These are phyloP conservation scores for Drosophila kanapiae DNA, from an alignment of 1,140 invertebrate genomes.

Conservation along the genomic window DNA sequence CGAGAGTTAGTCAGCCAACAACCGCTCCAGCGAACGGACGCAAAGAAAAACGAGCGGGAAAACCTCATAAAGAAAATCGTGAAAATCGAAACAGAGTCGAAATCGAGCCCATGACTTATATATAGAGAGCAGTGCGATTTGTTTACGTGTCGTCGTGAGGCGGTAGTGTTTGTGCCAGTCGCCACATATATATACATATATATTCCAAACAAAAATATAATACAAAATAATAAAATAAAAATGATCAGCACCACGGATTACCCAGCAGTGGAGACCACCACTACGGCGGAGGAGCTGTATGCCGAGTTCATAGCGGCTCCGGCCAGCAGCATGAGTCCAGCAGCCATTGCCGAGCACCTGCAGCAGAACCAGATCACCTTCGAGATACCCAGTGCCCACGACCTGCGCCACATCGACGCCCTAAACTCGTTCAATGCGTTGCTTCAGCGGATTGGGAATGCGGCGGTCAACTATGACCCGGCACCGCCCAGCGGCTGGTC, in stretches of 20 bases:
- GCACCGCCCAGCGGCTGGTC: conserved; percentile 30
- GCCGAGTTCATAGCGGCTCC: conserved; percentile 67
- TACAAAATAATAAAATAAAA: conserved; percentile 12
- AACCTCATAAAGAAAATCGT: conserved; percentile 4
- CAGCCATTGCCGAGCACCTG: conserved; percentile 75
- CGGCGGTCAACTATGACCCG: conserved; percentile 42
- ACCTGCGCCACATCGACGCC: conserved; percentile 79
- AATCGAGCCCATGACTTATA: conserved; percentile 64
- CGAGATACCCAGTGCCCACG: conserved; percentile 78
- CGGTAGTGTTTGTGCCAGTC: conserved; percentile 43
- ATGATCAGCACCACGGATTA: conserved; percentile 62
- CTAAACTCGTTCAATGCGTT: conserved; percentile 77
- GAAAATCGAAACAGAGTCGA: conserved; percentile 12
- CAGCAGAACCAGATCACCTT: conserved; percentile 83
- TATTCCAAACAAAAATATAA: conserved; percentile 6
- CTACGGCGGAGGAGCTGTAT: conserved; percentile 49
- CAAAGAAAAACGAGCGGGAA: conserved; percentile 40
- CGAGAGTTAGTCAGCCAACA: conserved; percentile 64
- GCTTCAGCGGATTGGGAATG: conserved; percentile 74
- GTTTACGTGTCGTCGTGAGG: conserved; percentile 67
- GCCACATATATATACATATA: conserved; percentile 24
- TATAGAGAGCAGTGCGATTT: conserved; percentile 47
- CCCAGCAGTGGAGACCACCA: conserved; percentile 48
- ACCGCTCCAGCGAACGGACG: conserved; percentile 70
- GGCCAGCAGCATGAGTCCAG: conserved; percentile 80